phyloP scores from a whole-genome alignment of 2,797 vertebrate species.

The Gephyroberyx darwinii region DNA sequence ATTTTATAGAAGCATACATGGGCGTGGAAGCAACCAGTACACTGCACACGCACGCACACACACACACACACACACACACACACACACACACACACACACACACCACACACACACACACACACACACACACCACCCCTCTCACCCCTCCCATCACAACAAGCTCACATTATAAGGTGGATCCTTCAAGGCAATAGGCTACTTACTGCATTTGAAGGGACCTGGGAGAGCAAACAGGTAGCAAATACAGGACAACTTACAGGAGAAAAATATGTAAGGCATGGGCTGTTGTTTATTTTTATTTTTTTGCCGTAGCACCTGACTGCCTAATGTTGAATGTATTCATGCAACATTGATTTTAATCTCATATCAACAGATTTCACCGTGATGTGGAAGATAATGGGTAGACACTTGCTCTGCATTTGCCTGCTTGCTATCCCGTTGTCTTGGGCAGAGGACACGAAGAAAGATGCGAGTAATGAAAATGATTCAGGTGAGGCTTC shows the following conservation, averaged over 20 bases:
- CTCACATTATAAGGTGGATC: neutral
- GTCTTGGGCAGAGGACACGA: slow-evolving; percentile 63
- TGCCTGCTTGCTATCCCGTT: slow-evolving; percentile 65
- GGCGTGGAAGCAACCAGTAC: neutral
- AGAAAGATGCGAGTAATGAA: slow-evolving; percentile 48
- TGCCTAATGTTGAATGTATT: neutral
- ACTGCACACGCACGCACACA: neutral
- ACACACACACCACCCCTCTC: neutral
- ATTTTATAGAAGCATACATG: neutral
- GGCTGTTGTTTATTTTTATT: neutral
- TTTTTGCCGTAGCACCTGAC: neutral
- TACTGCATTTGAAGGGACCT: neutral
- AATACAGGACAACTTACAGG: neutral
- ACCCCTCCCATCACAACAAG: neutral
- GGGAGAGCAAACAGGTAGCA: neutral
- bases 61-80: slow-evolving; percentile 1
- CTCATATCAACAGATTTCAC: slow-evolving; percentile 21
- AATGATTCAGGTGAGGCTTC: slow-evolving; percentile 61
- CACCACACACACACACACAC: neutral
- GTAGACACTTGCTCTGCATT: slow-evolving; percentile 71
- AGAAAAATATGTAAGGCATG: neutral
- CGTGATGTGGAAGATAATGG: slow-evolving; percentile 48
- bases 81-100: neutral
- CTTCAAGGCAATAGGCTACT: neutral
- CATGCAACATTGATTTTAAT: neutral